phyloP scores from a whole-genome alignment of 30 jellyfish, hydroid and myxozoan species.

The Kudoa iwatai region DNA sequence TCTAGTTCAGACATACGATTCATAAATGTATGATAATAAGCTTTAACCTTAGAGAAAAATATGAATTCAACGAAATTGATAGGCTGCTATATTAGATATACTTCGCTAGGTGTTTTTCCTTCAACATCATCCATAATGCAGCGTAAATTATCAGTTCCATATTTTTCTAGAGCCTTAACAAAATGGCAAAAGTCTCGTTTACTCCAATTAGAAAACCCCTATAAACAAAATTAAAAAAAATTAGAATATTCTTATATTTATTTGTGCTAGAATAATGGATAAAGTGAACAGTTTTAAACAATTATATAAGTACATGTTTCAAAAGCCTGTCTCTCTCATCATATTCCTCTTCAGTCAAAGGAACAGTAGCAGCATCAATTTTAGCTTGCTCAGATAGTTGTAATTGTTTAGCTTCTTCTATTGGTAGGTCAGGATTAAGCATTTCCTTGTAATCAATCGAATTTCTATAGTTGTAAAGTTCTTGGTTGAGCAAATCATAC shows the following conservation, averaged over 20 bases:
- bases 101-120: slow-evolving; percentile 74
- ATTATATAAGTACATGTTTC: slow-evolving; percentile 12
- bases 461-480: slow-evolving; percentile 32
- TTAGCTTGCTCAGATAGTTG: slow-evolving; percentile 54
- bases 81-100: no score
- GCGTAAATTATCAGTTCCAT: slow-evolving; percentile 55
- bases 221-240: background rate
- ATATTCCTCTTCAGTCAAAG: slow-evolving; percentile 59
- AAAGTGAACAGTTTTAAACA: background rate
- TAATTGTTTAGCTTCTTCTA: slow-evolving; percentile 23
- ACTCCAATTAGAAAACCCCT: slow-evolving; percentile 81
- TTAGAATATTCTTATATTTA: no score
- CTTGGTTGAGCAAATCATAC: slow-evolving; percentile 55
- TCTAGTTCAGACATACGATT: slow-evolving; percentile 36
- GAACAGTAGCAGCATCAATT: slow-evolving; percentile 58
- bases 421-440: slow-evolving; percentile 20
- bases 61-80: no score
- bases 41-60: no score
- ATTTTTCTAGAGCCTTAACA: slow-evolving; percentile 57
- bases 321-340: slow-evolving; percentile 58
- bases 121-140: slow-evolving; percentile 51
- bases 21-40: no score
- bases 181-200: slow-evolving; percentile 65
- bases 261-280: no score
- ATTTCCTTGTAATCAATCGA: slow-evolving; percentile 46